These are phyloP conservation scores for Eurystomus gularis DNA, from an alignment of 2,113 vertebrate genomes.

Conservation along the genomic window DNA sequence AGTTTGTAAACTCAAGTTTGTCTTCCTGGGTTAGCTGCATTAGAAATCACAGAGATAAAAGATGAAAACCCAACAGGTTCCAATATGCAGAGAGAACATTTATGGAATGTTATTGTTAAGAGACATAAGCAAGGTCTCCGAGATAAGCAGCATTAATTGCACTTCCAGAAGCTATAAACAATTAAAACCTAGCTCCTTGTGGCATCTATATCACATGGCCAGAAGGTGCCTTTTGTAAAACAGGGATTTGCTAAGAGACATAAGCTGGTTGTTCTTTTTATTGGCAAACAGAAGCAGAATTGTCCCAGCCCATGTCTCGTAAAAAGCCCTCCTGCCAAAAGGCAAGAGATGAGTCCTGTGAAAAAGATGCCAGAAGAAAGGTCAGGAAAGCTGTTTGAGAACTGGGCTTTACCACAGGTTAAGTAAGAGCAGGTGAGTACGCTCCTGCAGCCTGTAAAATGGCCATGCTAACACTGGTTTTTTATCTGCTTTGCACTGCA, in stretches of 20 bases:
- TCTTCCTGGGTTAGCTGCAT: neutral
- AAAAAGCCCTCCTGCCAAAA: neutral
- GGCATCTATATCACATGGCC: neutral
- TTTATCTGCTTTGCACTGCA: neutral
- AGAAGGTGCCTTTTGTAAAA: neutral
- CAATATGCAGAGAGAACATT: neutral
- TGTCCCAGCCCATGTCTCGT: neutral
- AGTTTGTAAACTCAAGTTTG: neutral
- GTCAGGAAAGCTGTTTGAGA: neutral
- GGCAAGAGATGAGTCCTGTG: neutral
- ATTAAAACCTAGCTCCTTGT: neutral
- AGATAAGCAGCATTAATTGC: neutral
- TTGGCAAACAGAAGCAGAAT: neutral
- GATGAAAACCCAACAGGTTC: neutral
- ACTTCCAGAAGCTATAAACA: neutral
- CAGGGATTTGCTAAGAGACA: neutral
- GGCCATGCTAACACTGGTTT: neutral
- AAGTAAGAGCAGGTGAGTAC: neutral
- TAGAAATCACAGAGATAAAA: neutral
- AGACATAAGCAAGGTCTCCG: neutral
- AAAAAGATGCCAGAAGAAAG: neutral
- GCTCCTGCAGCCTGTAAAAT: neutral
- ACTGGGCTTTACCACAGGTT: neutral
- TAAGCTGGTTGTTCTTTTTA: neutral
- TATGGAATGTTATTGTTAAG: neutral